phyloP scores from a whole-genome alignment of 2,113 vertebrate genomes.

The Epinephelus fuscoguttatus region DNA sequence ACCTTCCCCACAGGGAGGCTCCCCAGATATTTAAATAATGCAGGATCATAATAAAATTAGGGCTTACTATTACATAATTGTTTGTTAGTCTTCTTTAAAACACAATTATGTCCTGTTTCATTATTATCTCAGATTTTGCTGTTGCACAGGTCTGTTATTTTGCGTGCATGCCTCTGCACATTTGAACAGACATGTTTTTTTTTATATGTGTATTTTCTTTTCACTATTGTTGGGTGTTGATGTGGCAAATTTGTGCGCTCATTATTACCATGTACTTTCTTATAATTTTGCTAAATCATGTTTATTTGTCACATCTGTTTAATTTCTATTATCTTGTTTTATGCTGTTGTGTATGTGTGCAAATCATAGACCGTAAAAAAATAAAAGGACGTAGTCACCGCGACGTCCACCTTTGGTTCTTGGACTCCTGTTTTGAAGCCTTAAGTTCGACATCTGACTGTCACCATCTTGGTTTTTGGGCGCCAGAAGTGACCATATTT shows the following conservation, averaged over 20 bases:
- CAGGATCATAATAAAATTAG: not conserved
- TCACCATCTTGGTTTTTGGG: too few relatives aligned
- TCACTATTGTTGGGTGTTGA: not conserved
- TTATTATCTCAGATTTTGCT: too few relatives aligned
- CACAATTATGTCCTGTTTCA: not conserved
- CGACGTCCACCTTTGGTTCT: too few relatives aligned
- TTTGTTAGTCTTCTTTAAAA: conserved; percentile 5
- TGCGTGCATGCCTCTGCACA: too few relatives aligned
- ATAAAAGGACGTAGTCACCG: too few relatives aligned
- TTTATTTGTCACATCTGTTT: not conserved
- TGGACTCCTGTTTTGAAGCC: too few relatives aligned
- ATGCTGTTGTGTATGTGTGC: not conserved
- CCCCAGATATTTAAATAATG: not conserved
- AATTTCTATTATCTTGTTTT: not conserved
- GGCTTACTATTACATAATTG: not conserved
- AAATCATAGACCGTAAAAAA: not conserved
- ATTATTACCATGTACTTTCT: not conserved
- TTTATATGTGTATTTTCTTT: not conserved
- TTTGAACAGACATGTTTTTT: too few relatives aligned
- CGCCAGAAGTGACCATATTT: too few relatives aligned
- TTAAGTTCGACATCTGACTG: too few relatives aligned
- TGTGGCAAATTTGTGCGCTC: not conserved
- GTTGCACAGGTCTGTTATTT: too few relatives aligned
- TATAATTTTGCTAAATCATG: not conserved
- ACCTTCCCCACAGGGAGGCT: conserved; percentile 51